Base-by-base conservation (phyloP, 1,140 invertebrate species). In the Drosophila ohnishii region DNA sequence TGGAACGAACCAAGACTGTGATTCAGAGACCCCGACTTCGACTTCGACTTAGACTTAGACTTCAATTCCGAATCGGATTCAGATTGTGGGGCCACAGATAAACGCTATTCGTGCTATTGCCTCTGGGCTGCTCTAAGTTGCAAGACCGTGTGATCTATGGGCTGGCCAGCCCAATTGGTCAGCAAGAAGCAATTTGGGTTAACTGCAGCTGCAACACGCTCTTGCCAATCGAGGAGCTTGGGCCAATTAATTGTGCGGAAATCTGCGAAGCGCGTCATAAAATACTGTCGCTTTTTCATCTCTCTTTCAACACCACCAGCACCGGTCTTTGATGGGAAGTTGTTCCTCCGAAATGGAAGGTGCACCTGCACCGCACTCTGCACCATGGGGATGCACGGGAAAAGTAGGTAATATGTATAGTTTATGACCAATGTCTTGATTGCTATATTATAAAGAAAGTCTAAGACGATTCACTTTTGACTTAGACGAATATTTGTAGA, bases 211-310 rank as follows among this genome's bases (percentile, higher is more conserved):
- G 69, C 67, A 73, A 82, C 79, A 74, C 83, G 65, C 67, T 75
- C 14, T 48, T 22, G 51, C 11, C 60, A 74, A 56, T 74, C 34
- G 47, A 22, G 11, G 45, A 55, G 37, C 64, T 35, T 10, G 9
- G 28, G 65, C 57, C 84, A 86, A 86, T 83, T 83, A 81, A 83
- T 79, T 71, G 71, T 75, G 66, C 82, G 82, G 78, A 86, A 78
- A 86, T 80, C 51, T 62, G 55, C 47, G 61, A 67, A 58, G 22
- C 63, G 56, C 62, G 25, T 79, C 79, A 86, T 86, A 83, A 86
- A 60, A 77, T 48, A 86, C 83, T 86, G 83, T 86, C 83, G 69
- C 83, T 86, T 86, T 86, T 76, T 61, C 58, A 64, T 48, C 58
- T 64, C 28, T 75, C 72, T 75, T 58, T 72, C 56, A 44, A 30